Evolutionary conservation across 2,888 invertebrate genomes (phyloP), one percentile per base, ranked within the genome.

Genomic region (Rhamnusium bicolor): DNA sequence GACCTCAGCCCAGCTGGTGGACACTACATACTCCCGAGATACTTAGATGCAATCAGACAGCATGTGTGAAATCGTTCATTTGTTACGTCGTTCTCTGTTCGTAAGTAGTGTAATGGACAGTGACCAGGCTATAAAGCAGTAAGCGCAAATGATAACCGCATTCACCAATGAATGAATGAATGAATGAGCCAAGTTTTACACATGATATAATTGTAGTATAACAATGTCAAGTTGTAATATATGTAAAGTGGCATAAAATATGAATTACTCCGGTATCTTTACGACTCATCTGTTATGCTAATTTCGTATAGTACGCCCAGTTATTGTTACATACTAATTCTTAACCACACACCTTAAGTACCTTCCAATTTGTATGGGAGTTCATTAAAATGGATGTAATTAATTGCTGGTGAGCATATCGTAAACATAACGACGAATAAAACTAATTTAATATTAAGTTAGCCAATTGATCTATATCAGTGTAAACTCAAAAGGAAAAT

Each of bases 31-130:
- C 54, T n/a, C 14, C 14, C 14, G n/a, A 16, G 58, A 12, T 29
- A 76, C 66, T 71, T 69, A 73, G 80, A 80, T 76, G 71, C 76
- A 81, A 81, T 81, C 81, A 69, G 78, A 77, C 79, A 76, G 81
- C 81, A 80, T 81, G 82, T 81, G 81, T 80, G 80, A 82, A 82
- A 81, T 80, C 80, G 78, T 75, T 79, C 81, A 80, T 82, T 81
- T 80, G 80, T 81, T 80, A 51, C 27, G 21, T 54, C 63, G 29
- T 24, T 8, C 24, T 49, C 24, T 10, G 16, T 16, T 29, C 24
- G 10, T 14, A 49, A 10, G 49, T 63, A n/a, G 49, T 47, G 40
- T 16, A 56, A 40, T 40, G 40, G 60, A 16, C 67, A 54, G 63
- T 73, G 67, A 46, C 67, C 51, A 40, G 18, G 16, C 46, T 61